Percentiles rank a stretch among this genome's conserved stretches.
Conservation (phyloP, 1,140 invertebrate genomes). For the Microplitis demolitor region DNA sequence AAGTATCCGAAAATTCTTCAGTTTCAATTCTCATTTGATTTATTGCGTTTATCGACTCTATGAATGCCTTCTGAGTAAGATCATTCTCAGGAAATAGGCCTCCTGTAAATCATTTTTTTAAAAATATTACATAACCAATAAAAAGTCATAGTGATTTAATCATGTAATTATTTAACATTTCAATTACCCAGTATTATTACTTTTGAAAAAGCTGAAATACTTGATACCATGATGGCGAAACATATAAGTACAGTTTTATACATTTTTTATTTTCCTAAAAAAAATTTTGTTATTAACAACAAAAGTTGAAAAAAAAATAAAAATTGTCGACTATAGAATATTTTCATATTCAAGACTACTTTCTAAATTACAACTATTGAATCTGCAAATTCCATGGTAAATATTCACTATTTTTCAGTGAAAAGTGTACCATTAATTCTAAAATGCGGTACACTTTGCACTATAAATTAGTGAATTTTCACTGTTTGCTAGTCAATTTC, state of each 20-base stretch:
- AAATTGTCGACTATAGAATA: no score
- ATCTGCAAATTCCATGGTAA: no score
- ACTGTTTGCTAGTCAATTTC: no score
- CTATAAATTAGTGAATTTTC: no score
- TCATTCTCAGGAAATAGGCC: conserved; percentile 30
- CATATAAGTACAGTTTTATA: neutral
- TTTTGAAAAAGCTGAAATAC: neutral
- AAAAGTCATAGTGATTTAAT: neutral
- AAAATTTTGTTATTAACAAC: no score
- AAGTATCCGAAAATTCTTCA: conserved; percentile 27
- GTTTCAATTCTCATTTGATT: conserved; percentile 21
- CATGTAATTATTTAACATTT: neutral
- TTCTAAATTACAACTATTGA: no score
- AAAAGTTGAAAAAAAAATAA: no score
- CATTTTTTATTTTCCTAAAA: no score
- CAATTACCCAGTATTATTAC: neutral
- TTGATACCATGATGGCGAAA: neutral
- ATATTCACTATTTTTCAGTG: no score
- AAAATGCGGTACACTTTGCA: no score
- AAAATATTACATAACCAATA: neutral
- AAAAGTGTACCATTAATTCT: no score
- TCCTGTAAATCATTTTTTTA: conserved; percentile 15
- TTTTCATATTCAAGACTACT: no score
- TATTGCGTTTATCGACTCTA: conserved; percentile 17
- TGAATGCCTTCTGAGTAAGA: conserved; percentile 19